Conservation (phyloP, 2,113 vertebrate genomes). For the Meleagris gallopavo region DNA sequence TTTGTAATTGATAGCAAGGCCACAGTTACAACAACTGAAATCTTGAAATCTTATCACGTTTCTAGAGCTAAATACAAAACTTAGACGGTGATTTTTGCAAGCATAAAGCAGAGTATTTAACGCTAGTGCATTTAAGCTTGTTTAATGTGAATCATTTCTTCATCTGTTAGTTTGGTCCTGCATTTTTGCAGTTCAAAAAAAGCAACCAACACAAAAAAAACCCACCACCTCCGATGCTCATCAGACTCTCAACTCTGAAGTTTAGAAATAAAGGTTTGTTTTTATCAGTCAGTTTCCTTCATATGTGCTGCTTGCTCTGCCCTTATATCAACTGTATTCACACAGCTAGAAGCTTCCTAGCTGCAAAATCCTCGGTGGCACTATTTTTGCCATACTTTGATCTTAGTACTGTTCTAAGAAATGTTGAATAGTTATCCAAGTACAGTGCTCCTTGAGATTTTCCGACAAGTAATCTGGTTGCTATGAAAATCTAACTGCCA, state of each 20-base stretch:
- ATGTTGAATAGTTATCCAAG: not conserved
- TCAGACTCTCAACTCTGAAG: not conserved
- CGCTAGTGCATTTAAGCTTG: not conserved
- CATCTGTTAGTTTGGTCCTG: not conserved
- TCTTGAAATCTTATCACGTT: not conserved
- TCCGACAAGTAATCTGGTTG: not conserved
- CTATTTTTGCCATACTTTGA: not conserved
- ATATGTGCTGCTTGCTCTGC: not conserved
- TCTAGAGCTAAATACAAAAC: not conserved
- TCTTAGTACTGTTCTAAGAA: not conserved
- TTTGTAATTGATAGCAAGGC: not conserved
- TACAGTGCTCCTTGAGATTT: not conserved
- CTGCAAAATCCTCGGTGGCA: not conserved
- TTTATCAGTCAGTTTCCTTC: not conserved
- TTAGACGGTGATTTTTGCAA: not conserved
- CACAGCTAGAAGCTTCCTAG: not conserved
- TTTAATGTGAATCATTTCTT: not conserved
- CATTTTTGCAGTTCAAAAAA: not conserved
- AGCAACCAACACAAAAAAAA: not conserved
- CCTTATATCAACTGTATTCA: not conserved
- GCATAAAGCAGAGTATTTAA: not conserved
- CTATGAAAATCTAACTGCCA: not conserved
- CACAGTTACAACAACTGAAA: not conserved
- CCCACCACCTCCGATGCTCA: not conserved
- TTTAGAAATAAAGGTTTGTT: not conserved